These are phyloP conservation scores for Serilophus lunatus DNA, from an alignment of 2,113 vertebrate genomes.

Conservation along the genomic window DNA sequence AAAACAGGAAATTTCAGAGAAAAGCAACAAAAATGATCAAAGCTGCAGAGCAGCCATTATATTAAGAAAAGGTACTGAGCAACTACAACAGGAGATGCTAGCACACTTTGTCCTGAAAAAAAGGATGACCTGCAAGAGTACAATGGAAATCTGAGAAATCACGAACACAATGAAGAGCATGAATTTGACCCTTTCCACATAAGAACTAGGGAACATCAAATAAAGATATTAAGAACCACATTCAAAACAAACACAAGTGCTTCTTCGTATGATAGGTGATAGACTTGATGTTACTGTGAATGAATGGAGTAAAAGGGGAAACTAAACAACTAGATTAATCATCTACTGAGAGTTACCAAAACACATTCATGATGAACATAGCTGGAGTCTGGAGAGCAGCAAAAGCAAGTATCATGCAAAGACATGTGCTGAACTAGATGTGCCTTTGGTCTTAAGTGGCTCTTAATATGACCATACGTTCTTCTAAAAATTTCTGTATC, in stretches of 20 bases:
- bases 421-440: background rate
- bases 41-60: background rate
- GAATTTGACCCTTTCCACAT: background rate
- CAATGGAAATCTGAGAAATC: background rate
- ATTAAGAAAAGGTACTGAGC: background rate
- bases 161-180: background rate
- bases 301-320: background rate
- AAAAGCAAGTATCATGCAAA: background rate
- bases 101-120: background rate
- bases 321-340: background rate
- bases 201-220: background rate
- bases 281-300: background rate
- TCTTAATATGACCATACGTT: background rate
- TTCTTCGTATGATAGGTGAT: background rate
- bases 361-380: background rate
- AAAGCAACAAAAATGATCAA: background rate
- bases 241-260: background rate
- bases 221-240: background rate
- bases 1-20: background rate
- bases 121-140: background rate
- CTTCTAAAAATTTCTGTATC: background rate
- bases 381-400: background rate
- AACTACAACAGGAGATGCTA: background rate
- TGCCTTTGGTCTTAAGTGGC: background rate
- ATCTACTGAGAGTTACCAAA: background rate